Evolutionary conservation across 2,113 vertebrate species (phyloP), one percentile per base, ranked within the genome.

Genomic region (Eira barbara): DNA sequence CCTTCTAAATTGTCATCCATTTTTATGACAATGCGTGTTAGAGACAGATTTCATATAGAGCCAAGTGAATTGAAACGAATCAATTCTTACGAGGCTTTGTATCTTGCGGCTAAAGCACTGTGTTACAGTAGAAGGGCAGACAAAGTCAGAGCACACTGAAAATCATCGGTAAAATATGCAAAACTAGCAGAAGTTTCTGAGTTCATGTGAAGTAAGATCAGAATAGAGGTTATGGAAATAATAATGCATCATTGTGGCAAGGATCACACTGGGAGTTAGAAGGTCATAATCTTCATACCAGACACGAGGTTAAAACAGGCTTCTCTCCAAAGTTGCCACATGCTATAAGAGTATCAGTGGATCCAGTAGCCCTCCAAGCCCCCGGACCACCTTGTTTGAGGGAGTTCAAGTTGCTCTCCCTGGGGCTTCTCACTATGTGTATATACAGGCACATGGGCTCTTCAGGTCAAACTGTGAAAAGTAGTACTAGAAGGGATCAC

Each of bases 151-250:
- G 39, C 27, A 29, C 11, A 13, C 47, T 87, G 52, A 6, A 87
- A 65, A 93, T 90, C 55, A 65, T 65, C 42, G 3, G 55, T 69
- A 61, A 94, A 96, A 93, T 94, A 92, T 95, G 42, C 73, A 94
- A 95, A 97, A 86, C 93, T 57, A 95, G 67, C 36, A 20, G 31
- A 95, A 96, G 73, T 89, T 89, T 96, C 74, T 55, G 79, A 87
- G 49, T 95, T 95, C 71, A 36, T 36, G 20, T 59, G 73, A 90
- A 91, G 59, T 55, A 73, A 92, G 73, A 91, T 80, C 47, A 15
- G 78, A 23, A 5, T 31, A 74, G 55, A 94, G 89, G 78, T 96
- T 97, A 92, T 71, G 31, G 57, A 97, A 97, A 97, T 91, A 96
- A 52, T 65, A 65, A 79, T 93, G 45, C 49, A 81, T 97, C 96